These are phyloP conservation scores for Oreohelix idahoensis DNA, from an alignment of 1,140 invertebrate species.

Conservation along the genomic window DNA sequence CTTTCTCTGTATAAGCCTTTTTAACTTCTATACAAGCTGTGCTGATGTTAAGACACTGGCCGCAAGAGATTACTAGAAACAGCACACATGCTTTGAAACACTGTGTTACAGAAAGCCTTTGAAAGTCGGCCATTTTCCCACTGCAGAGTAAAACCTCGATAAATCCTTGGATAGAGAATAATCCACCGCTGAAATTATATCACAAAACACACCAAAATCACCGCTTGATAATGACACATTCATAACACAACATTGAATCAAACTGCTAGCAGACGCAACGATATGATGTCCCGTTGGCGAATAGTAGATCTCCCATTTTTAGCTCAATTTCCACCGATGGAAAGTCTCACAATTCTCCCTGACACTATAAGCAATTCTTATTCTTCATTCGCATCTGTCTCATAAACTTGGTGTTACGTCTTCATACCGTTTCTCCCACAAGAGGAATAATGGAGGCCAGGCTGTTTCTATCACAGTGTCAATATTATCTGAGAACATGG, in stretches of 20 bases:
- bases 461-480: too few species aligned
- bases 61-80: constrained; percentile 46
- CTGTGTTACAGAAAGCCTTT: constrained; percentile 20
- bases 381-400: too few species aligned
- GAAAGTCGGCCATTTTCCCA: constrained; percentile 35
- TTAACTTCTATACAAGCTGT: constrained; percentile 57
- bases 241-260: neutral
- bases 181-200: neutral
- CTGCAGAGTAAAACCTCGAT: neutral
- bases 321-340: too few species aligned
- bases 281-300: too few species aligned
- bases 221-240: neutral
- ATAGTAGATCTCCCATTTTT: too few species aligned
- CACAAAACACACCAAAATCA: constrained; percentile 5
- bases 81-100: constrained; percentile 23
- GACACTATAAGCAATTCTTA: too few species aligned
- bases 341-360: too few species aligned
- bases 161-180: neutral
- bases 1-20: constrained; percentile 53
- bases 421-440: too few species aligned
- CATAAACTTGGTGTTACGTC: too few species aligned
- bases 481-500: too few species aligned
- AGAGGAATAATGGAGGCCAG: too few species aligned
- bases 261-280: too few species aligned
- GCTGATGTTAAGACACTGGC: constrained; percentile 45